A percentile compares a stretch with the other conserved stretches of the same genome.
Conservation (phyloP, 2,888 invertebrate genomes). For the Pheosia gnoma region DNA sequence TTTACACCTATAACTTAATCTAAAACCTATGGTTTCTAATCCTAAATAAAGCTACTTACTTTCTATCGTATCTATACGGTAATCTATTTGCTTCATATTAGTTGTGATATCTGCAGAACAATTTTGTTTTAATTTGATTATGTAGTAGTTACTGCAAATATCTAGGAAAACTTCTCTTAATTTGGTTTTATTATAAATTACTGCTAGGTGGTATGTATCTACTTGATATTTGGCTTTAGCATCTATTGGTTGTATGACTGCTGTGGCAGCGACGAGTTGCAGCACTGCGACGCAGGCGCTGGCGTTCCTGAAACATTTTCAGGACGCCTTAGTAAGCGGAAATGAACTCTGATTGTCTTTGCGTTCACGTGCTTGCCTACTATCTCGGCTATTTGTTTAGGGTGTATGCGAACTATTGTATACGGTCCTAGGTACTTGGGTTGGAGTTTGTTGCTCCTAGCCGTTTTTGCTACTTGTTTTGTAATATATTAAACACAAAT, state of each 20-base stretch:
- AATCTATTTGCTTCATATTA: slow-evolving; percentile 19
- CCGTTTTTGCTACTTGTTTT: slow-evolving; percentile 37
- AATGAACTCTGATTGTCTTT: slow-evolving; percentile 33
- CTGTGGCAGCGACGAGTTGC: slow-evolving; percentile 18
- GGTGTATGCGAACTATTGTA: slow-evolving; percentile 32
- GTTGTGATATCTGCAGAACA: not conserved
- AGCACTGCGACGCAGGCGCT: slow-evolving; percentile 20
- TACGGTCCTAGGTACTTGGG: slow-evolving; percentile 30
- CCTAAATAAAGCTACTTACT: slow-evolving; percentile 28
- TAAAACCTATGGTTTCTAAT: slow-evolving; percentile 19
- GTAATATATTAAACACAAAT: too few relatives aligned
- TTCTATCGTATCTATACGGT: slow-evolving; percentile 26
- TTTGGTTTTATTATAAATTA: slow-evolving; percentile 17
- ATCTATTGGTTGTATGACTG: slow-evolving; percentile 23
- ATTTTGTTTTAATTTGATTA: slow-evolving; percentile 17
- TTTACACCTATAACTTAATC: slow-evolving; percentile 9
- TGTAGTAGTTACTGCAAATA: slow-evolving; percentile 26
- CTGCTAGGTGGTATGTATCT: slow-evolving; percentile 14
- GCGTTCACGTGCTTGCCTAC: slow-evolving; percentile 35
- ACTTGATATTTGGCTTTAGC: not conserved
- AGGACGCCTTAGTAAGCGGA: slow-evolving; percentile 29
- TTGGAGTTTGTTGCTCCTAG: slow-evolving; percentile 28
- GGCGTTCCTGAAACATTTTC: slow-evolving; percentile 29
- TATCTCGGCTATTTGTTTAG: slow-evolving; percentile 32
- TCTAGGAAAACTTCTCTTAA: not conserved